A percentile compares a stretch with the other conserved stretches of the same genome.
Conservation (phyloP, 2,888 invertebrate genomes). For the Drosophila mettleri region DNA sequence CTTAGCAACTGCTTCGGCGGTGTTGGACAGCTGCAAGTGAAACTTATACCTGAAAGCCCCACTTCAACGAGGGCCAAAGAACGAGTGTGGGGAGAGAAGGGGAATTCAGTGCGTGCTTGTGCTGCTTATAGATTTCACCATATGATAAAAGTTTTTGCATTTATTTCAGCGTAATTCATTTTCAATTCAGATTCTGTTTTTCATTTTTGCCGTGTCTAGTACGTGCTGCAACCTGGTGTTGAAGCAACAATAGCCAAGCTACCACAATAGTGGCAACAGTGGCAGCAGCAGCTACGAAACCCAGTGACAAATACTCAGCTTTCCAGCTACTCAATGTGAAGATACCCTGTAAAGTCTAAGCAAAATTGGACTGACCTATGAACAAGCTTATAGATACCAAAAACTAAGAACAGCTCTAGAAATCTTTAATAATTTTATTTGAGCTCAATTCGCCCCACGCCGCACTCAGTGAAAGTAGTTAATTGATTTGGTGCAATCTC, state of each 20-base stretch:
- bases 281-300: constrained; percentile 3
- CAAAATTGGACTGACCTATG: not conserved
- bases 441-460: too few species aligned
- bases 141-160: constrained; percentile 73
- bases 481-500: too few species aligned
- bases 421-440: too few species aligned
- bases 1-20: not conserved
- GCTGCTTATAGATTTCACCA: constrained; percentile 72
- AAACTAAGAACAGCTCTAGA: too few species aligned
- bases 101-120: constrained; percentile 36
- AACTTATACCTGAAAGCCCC: constrained; percentile 1
- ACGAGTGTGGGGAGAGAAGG: not conserved
- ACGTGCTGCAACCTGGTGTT: constrained; percentile 64
- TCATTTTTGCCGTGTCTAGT: constrained; percentile 45
- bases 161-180: constrained; percentile 67
- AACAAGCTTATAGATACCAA: too few species aligned
- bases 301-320: not conserved
- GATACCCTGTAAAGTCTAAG: constrained; percentile 15
- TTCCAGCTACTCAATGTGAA: not conserved
- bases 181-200: constrained; percentile 68
- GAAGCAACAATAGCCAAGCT: constrained; percentile 43
- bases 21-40: not conserved
- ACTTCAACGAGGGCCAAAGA: not conserved
- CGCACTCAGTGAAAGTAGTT: too few species aligned
- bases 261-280: constrained; percentile 21